Evolutionary conservation across 2,797 vertebrate species (phyloP).

Genomic region (Silurus lanzhouensis): DNA sequence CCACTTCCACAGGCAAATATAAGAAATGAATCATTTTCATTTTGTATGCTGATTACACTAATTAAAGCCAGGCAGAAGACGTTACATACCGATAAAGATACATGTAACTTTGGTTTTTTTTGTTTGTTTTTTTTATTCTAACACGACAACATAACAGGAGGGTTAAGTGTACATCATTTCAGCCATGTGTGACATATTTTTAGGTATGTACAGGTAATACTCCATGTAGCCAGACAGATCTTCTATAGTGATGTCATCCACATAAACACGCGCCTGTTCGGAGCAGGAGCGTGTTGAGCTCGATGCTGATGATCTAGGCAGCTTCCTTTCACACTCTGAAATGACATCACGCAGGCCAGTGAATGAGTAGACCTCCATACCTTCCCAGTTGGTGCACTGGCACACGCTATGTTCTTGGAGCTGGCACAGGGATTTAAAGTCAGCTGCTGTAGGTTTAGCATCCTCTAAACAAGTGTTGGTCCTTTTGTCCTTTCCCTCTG

Average conservation of each 20-base stretch:
- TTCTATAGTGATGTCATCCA: slow-evolving; percentile 97
- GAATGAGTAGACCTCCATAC: slow-evolving; percentile 93
- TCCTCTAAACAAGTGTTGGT: slow-evolving; percentile 44
- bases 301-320: slow-evolving; percentile 63
- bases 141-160: no score
- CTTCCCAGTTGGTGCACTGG: slow-evolving; percentile 81
- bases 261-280: slow-evolving; percentile 89
- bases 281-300: slow-evolving; percentile 93
- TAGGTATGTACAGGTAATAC: slow-evolving; percentile 95
- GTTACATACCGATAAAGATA: no score
- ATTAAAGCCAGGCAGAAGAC: no score
- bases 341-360: slow-evolving; percentile 86
- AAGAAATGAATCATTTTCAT: no score
- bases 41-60: no score
- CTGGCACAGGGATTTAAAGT: slow-evolving; percentile 85
- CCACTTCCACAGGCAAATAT: no score
- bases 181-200: slow-evolving; percentile 99
- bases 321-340: slow-evolving; percentile 79
- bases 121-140: no score
- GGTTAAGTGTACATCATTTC: slow-evolving; percentile 98
- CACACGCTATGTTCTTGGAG: slow-evolving; percentile 66
- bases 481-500: slow-evolving; percentile 49
- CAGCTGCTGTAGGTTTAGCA: slow-evolving; percentile 73
- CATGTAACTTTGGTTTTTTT: no score
- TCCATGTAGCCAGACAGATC: slow-evolving; percentile 98